A percentile compares a stretch with the other conserved stretches of the same genome.
Evolutionary conservation across 1,140 invertebrate genomes (phyloP).

Genomic region (Drosophila virilis): DNA sequence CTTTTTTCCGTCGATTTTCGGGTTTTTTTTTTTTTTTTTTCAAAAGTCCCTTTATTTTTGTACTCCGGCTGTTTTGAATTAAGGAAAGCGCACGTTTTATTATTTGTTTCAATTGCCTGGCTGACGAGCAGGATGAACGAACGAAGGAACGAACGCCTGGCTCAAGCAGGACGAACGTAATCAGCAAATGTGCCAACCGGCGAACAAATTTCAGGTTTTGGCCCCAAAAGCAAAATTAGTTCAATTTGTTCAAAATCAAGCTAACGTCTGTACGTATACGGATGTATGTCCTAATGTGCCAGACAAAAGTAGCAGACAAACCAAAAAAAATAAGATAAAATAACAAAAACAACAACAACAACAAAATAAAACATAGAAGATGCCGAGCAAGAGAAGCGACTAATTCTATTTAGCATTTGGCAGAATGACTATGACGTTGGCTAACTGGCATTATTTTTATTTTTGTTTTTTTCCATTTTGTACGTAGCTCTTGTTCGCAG

Average conservation of each 20-base stretch:
- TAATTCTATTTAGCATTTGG: conserved; percentile 81
- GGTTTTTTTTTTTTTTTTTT: conserved; percentile 25
- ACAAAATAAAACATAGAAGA: conserved; percentile 22
- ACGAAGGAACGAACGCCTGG: not conserved
- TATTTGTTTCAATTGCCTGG: conserved; percentile 79
- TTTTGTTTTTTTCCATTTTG: conserved; percentile 5
- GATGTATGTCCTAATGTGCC: conserved; percentile 12
- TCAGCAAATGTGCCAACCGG: conserved; percentile 76
- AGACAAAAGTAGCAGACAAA: conserved; percentile 37
- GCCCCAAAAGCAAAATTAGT: conserved; percentile 70
- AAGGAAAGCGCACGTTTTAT: conserved; percentile 80
- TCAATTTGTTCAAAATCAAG: conserved; percentile 81
- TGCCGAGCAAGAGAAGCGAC: conserved; percentile 47
- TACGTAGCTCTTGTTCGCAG: conserved; percentile 11
- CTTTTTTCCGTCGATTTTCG: conserved; percentile 2
- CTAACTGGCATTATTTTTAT: conserved; percentile 34
- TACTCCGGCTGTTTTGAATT: conserved; percentile 70
- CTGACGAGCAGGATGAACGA: conserved; percentile 58
- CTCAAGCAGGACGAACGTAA: conserved; percentile 64
- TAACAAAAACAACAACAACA: not conserved
- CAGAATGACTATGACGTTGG: conserved; percentile 40
- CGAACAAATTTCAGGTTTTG: conserved; percentile 43
- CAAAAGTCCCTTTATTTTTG: conserved; percentile 60
- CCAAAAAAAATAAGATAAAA: conserved; percentile 15
- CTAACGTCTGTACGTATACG: conserved; percentile 51